Base-by-base conservation (phyloP, 2,888 invertebrate genomes). In the Oxytorus armatus region DNA sequence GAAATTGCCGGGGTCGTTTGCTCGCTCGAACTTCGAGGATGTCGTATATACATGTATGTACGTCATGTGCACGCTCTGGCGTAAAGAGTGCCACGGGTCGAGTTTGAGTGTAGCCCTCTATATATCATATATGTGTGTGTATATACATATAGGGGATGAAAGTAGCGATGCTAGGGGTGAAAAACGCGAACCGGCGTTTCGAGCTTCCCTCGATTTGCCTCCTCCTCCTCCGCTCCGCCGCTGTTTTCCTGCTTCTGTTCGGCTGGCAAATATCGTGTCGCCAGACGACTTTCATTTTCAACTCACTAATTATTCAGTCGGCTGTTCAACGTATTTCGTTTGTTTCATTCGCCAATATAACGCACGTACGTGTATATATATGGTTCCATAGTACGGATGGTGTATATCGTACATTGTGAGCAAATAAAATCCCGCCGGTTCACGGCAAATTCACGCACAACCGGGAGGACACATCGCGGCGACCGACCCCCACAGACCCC, bases 251-350 rank as follows among this genome's bases (percentile, higher is more conserved):
- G 29, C 25, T 57, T 51, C 61, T 80, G 75, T 75, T 81, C 84
- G 79, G 82, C 84, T 81, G 86, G 86, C 87, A 88, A 89, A 89
- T 89, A 89, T 88, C 89, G 86, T 86, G 86, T 88, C 88, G 85
- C 80, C 86, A 86, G 86, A 86, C 87, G 85, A 88, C 89, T 89
- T 89, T 89, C 88, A 88, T 89, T 89, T 89, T 89, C 88, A 86
- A 84, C 86, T 84, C 87, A 88, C 88, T 89, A 89, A 89, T 89
- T 89, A 89, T 89, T 89, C 89, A 88, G 84, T 86, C 85, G 84
- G 84, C 85, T 79, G 81, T 85, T 79, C 82, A 84, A 76, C 83
- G 86, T 83, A 84, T 86, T 86, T 88, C 87, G 88, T 86, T 88
- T 88, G 88, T 86, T 88, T 87, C 86, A 79, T 85, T 85, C 74